Evolutionary conservation across 2,888 invertebrate species (phyloP).

Genomic region (Sericinus montela): DNA sequence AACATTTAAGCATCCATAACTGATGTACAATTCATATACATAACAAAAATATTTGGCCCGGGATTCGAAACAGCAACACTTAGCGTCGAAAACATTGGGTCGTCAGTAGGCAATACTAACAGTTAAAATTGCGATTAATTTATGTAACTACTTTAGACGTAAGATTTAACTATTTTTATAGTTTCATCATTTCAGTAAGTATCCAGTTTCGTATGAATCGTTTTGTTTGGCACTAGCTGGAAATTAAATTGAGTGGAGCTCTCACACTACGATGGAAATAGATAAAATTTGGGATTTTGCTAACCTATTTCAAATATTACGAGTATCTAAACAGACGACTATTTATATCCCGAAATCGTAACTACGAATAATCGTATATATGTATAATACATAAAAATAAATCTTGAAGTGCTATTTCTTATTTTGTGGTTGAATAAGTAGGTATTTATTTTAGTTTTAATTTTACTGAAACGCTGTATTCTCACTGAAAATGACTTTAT

Average conservation of each 20-base stretch:
- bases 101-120: too few species aligned
- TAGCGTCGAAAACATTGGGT: too few species aligned
- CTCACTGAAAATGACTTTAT: too few species aligned
- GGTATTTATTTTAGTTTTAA: too few species aligned
- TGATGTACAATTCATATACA: too few species aligned
- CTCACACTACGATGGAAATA: neutral
- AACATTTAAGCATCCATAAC: too few species aligned
- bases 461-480: too few species aligned
- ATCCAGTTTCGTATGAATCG: neutral
- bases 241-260: constrained; percentile 5
- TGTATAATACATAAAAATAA: neutral
- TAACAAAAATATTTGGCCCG: too few species aligned
- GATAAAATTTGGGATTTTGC: constrained; percentile 5
- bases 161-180: neutral
- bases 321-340: neutral
- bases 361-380: neutral
- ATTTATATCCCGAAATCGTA: neutral
- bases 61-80: too few species aligned
- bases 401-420: constrained; percentile 6
- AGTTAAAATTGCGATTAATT: too few species aligned
- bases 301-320: constrained; percentile 3
- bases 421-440: too few species aligned
- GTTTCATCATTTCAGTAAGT: neutral
- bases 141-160: too few species aligned
- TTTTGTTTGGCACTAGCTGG: constrained; percentile 7